These are phyloP conservation scores for Aeoliscus strigatus DNA, from an alignment of 2,797 vertebrate species.

Conservation along the genomic window DNA sequence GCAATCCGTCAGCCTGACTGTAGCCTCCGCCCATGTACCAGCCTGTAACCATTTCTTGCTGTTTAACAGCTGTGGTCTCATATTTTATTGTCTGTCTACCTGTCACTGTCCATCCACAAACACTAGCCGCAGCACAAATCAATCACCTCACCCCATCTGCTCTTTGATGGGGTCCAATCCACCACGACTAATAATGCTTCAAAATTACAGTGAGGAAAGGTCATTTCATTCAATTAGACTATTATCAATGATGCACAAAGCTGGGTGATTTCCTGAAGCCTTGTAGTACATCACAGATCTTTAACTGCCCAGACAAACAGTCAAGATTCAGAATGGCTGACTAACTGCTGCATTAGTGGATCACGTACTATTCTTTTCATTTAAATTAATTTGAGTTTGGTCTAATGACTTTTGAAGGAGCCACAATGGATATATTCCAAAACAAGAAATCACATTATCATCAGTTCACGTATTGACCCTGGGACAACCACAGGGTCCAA, in stretches of 20 bases:
- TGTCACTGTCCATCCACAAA: conserved; percentile 54
- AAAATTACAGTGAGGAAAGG: conserved; percentile 81
- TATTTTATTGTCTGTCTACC: conserved; percentile 60
- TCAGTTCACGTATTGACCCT: conserved; percentile 57
- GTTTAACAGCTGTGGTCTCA: conserved; percentile 53
- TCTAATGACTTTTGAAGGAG: conserved; percentile 46
- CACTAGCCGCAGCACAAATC: conserved; percentile 52
- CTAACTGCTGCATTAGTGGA: conserved; percentile 29
- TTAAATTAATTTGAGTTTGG: too few species aligned
- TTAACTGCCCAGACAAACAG: conserved; percentile 28
- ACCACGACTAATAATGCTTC: conserved; percentile 39
- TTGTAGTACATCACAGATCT: conserved; percentile 79
- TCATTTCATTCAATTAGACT: conserved; percentile 93
- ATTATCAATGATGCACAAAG: conserved; percentile 86
- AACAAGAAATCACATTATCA: conserved; percentile 51
- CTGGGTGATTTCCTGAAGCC: conserved; percentile 48
- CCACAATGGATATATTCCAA: conserved; percentile 37
- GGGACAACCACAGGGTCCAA: conserved; percentile 40
- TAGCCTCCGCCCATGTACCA: conserved; percentile 43
- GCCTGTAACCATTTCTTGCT: conserved; percentile 28
- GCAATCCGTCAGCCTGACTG: conserved; percentile 45
- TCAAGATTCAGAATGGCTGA: conserved; percentile 24
- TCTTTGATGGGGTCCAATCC: conserved; percentile 66
- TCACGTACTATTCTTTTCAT: too few species aligned
- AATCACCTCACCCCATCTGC: conserved; percentile 55